These are phyloP conservation scores for Capricornis sumatraensis DNA, from an alignment of 2,113 vertebrate genomes.

Conservation along the genomic window DNA sequence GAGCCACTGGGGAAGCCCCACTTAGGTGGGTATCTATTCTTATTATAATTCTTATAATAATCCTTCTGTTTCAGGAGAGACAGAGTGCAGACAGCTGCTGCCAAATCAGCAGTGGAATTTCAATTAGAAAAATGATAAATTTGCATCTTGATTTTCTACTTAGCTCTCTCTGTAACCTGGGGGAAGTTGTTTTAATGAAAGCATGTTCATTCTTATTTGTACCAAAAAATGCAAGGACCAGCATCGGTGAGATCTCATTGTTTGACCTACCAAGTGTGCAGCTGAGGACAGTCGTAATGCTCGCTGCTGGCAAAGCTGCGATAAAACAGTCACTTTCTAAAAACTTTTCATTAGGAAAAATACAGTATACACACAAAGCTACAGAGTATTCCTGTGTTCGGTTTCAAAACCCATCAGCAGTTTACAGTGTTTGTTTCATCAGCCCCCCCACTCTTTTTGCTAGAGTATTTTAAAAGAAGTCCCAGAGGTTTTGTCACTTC, in stretches of 20 bases:
- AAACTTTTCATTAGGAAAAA: background rate
- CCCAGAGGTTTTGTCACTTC: background rate
- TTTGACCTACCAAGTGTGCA: background rate
- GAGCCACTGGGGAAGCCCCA: background rate
- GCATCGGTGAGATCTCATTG: background rate
- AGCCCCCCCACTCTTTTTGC: background rate
- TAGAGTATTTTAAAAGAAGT: background rate
- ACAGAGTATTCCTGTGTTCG: fast-evolving
- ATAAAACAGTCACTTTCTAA: background rate
- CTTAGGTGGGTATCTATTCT: no score
- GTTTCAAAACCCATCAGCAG: background rate
- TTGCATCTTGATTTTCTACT: background rate
- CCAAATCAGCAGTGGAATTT: background rate
- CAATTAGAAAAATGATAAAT: background rate
- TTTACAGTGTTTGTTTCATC: background rate
- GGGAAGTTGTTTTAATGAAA: background rate
- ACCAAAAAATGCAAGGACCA: background rate
- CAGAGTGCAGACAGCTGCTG: background rate
- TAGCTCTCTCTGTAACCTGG: background rate
- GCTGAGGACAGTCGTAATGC: no score
- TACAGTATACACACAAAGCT: background rate
- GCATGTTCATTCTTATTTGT: background rate
- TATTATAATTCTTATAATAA: background rate
- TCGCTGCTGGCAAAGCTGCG: background rate
- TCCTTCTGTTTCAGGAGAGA: background rate